Conservation (phyloP, 2,888 invertebrate genomes). For the Lymantria monacha region DNA sequence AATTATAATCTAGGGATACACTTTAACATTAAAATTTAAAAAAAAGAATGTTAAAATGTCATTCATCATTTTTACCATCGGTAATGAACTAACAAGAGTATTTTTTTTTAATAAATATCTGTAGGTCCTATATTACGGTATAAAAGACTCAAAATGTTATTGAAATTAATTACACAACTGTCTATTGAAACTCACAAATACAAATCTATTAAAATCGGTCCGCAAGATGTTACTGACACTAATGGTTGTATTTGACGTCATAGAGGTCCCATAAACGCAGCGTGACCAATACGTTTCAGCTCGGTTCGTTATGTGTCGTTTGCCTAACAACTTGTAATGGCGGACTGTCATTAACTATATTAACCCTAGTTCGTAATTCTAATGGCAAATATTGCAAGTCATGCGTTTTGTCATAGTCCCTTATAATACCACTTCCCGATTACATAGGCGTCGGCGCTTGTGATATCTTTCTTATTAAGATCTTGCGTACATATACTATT, state of each 20-base stretch:
- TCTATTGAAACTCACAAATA: too few relatives aligned
- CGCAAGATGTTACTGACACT: conserved; percentile 10
- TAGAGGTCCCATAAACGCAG: conserved; percentile 61
- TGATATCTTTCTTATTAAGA: conserved; percentile 35
- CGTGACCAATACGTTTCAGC: conserved; percentile 72
- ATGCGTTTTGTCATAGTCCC: conserved; percentile 42
- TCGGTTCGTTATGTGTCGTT: conserved; percentile 76
- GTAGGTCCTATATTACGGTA: too few relatives aligned
- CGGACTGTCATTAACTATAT: conserved; percentile 74
- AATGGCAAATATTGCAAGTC: conserved; percentile 70
- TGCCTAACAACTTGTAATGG: conserved; percentile 76
- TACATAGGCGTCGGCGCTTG: conserved; percentile 28
- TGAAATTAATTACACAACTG: too few relatives aligned
- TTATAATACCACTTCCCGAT: conserved; percentile 39
- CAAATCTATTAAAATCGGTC: conserved; percentile 13
- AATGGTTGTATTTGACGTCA: conserved; percentile 48
- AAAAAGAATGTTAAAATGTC: too few relatives aligned
- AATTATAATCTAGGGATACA: too few relatives aligned
- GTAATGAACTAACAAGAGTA: too few relatives aligned
- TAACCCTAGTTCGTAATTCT: conserved; percentile 71
- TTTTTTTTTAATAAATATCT: too few relatives aligned
- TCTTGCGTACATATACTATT: background rate
- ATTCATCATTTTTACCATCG: too few relatives aligned
- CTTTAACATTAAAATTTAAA: too few relatives aligned
- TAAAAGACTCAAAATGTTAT: too few relatives aligned